Base-by-base conservation (phyloP, 2,888 invertebrate genomes). In the Stictocephala bisonia region DNA sequence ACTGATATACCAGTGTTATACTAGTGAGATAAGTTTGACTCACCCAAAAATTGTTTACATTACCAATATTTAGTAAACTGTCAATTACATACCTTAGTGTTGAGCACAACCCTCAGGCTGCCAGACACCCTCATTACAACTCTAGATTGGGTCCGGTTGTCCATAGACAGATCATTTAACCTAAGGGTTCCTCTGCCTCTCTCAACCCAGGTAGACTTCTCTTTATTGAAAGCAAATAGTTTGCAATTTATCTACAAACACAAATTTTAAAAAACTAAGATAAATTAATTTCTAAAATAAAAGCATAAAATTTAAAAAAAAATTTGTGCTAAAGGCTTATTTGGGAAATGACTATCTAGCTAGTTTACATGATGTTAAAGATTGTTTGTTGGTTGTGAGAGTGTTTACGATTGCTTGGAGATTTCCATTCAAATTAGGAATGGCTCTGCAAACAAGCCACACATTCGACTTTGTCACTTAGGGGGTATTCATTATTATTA, bases 71-170 rank as follows among this genome's bases (percentile, higher is more conserved):
- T 35, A 11, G 35, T 35, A 11, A 35, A 9, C 7, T 7, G 7
- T 48, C 9, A 13, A 24, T 15, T 58, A 70, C 60, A 48, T 51
- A 93, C 91, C 88, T 96, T 96, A 44, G 97, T 96, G 84, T 97
- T 98, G 73, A 98, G 87, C 81, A 97, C 90, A 68, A 97, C 91
- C 71, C 96, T 89, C 78, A 96, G 89, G 79, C 94, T 96, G 64
- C 97, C 97, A 18, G 94, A 89, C 27, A 94, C 93, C 76, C 97
- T 88, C 82, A 96, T 95, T 22, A 97, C 95, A 13, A 97, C 87
- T 76, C 97, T 87, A 75, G 91, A 96, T 81, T 91, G 89, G 20
- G 78, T 77, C 78, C 71, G 74, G 22, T 74, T 75, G 29, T 71
- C 72, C n/a, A 74, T 75, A 71, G 77, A 78, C 26, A 73, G 74